Conservation (phyloP, 2,113 vertebrate species). For the Plecotus auritus region DNA sequence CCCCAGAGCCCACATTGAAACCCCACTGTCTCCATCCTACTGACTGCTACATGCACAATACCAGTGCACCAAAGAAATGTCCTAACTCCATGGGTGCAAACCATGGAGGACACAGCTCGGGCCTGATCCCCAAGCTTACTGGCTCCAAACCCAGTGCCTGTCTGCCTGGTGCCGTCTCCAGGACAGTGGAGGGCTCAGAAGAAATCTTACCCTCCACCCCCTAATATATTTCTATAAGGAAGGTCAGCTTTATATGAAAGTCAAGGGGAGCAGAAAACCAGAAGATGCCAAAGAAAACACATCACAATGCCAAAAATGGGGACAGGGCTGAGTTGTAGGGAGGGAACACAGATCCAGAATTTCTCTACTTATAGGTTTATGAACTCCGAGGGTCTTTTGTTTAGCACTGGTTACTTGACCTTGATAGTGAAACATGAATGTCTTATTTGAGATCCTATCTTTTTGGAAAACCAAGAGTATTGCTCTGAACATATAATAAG, state of each 20-base stretch:
- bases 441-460: not conserved
- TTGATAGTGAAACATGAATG: not conserved
- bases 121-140: not conserved
- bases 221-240: constrained; percentile 17
- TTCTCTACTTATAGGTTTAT: not conserved
- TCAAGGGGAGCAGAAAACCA: not conserved
- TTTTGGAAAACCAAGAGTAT: not conserved
- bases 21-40: not conserved
- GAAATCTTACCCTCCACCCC: not conserved
- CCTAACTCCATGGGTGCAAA: not conserved
- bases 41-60: constrained; percentile 10
- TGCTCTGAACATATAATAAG: not conserved
- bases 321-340: not conserved
- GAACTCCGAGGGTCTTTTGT: not conserved
- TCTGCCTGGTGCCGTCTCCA: not conserved
- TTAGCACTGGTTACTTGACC: not conserved
- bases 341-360: not conserved
- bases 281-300: not conserved
- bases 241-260: constrained; percentile 1
- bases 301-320: no score
- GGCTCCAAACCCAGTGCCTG: not conserved
- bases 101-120: not conserved
- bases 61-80: constrained; percentile 33
- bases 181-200: not conserved
- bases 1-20: constrained; percentile 26